Conservation (phyloP, 2,888 invertebrate genomes). For the Chirona hameri region DNA sequence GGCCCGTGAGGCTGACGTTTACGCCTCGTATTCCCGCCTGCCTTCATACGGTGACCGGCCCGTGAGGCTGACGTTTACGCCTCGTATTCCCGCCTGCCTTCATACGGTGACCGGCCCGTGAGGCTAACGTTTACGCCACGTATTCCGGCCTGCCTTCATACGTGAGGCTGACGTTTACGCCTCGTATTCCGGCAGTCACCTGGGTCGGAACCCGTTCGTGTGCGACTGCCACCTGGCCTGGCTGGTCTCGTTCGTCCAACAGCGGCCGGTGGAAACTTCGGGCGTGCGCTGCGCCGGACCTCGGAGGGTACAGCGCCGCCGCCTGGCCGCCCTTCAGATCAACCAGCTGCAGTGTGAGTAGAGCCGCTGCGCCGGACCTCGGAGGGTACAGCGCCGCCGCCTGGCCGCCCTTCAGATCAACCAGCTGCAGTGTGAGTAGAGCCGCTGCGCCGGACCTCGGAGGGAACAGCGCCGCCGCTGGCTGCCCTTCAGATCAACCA, state of each 20-base stretch:
- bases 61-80: too few relatives aligned
- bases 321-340: conserved; percentile 82
- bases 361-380: conserved; percentile 33
- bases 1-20: too few relatives aligned
- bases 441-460: conserved; percentile 46
- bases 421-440: conserved; percentile 84
- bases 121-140: too few relatives aligned
- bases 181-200: conserved; percentile 72
- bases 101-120: too few relatives aligned
- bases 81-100: too few relatives aligned
- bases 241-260: conserved; percentile 86
- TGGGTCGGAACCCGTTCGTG: conserved; percentile 94
- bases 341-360: conserved; percentile 91
- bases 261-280: conserved; percentile 93
- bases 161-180: too few relatives aligned
- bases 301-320: conserved; percentile 79
- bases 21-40: too few relatives aligned
- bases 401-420: conserved; percentile 85
- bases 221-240: conserved; percentile 97
- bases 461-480: conserved; percentile 84
- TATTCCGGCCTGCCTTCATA: too few relatives aligned
- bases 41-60: too few relatives aligned
- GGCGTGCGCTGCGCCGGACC: conserved; percentile 59
- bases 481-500: conserved; percentile 85
- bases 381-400: conserved; percentile 80